Conservation (phyloP, 1,140 invertebrate species). For the Bombus breviceps region DNA sequence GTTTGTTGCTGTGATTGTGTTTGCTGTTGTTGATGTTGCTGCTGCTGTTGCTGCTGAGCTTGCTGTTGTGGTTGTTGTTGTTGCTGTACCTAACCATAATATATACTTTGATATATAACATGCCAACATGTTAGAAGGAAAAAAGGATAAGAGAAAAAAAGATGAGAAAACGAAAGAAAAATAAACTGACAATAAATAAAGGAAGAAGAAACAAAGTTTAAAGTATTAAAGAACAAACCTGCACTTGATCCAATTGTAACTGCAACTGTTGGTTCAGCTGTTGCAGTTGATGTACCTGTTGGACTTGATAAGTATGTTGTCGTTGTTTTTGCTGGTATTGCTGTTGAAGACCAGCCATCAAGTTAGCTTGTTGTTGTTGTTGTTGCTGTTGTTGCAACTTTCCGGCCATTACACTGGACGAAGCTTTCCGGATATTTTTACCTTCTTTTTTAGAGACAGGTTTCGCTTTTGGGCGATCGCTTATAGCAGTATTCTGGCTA, state of each 20-base stretch:
- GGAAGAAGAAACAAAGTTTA: not conserved
- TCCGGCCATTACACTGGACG: constrained; percentile 71
- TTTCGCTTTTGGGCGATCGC: constrained; percentile 91
- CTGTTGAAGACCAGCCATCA: constrained; percentile 77
- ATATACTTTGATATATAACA: not conserved
- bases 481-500: constrained; percentile 88
- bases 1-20: constrained; percentile 74
- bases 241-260: constrained; percentile 80
- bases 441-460: constrained; percentile 90
- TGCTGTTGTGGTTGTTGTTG: constrained; percentile 74
- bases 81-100: constrained; percentile 77
- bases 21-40: constrained; percentile 52
- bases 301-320: constrained; percentile 81
- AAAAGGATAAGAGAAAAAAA: not conserved
- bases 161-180: not conserved
- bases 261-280: constrained; percentile 81
- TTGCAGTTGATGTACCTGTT: constrained; percentile 80
- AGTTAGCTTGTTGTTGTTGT: constrained; percentile 76
- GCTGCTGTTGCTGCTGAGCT: constrained; percentile 70
- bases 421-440: constrained; percentile 84
- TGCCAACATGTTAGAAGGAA: not conserved
- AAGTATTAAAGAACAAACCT: constrained; percentile 63
- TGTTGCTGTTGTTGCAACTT: constrained; percentile 79
- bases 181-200: not conserved
- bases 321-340: constrained; percentile 82